Base-by-base conservation (phyloP, 2,113 vertebrate genomes). In the Anolis sagrei region DNA sequence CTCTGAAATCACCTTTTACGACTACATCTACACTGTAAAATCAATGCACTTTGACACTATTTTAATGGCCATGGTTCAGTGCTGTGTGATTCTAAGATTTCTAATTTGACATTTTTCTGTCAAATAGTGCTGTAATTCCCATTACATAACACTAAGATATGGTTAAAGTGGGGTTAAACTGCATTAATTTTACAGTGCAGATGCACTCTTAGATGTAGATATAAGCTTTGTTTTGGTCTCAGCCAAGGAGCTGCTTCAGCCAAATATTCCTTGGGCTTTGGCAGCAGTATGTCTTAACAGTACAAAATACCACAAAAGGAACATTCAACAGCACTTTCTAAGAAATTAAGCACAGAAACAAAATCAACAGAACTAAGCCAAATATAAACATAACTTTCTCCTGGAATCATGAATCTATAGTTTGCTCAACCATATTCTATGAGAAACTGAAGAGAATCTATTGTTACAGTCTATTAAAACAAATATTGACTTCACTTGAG, bases 361-460 rank as follows among this genome's bases (percentile, higher is more conserved):
- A 82, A 92, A 90, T 32, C 64, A 64, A 79, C 54, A 84, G 0
- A 0, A 89, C 29, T 34, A 87, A 92, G 86, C 58, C 0, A 0
- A 91, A 44, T 7, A 1, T 73, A 91, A 92, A 87, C 32, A 85
- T 64, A 86, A 89, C 49, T 88, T 19, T 77, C 84, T 92, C 87
- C 78, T 91, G 82, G 82, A 83, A 90, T 89, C 29, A 32, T 78
- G 84, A 89, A 84, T 81, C 25, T 25, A 29, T 69, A 36, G 49
- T 36, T 36, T 89, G 82, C 68, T 84, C 82, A 88, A 61, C 70
- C 48, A 70, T 78, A 25, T 68, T 85, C 85, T 81, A 68, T 34
- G 70, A 76, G 87, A 90, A 94, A 81, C 27, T 51, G 29, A 86
- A 84, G 39, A 74, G 91, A 89, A 81, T 21, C 36, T 81, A 54